phyloP scores from a whole-genome alignment of 2,888 invertebrate species.

The Patella ulyssiponensis region DNA sequence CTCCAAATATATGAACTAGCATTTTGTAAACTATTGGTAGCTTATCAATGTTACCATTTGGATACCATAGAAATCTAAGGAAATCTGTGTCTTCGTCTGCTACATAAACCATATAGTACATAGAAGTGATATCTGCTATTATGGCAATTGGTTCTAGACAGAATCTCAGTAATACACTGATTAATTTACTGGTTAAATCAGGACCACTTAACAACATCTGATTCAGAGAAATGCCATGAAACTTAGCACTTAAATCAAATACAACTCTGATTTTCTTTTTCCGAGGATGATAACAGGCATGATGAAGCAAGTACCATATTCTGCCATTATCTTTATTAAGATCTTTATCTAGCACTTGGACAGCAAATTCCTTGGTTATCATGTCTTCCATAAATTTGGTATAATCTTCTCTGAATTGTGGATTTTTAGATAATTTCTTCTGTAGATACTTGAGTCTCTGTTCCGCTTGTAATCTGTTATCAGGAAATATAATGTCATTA shows the following conservation, averaged over 20 bases:
- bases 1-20: neutral
- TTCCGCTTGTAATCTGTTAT: neutral
- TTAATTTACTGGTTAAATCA: constrained; percentile 5
- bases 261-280: neutral
- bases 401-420: constrained; percentile 11
- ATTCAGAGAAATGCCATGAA: neutral
- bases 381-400: constrained; percentile 31
- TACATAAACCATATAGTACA: neutral
- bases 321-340: constrained; percentile 12
- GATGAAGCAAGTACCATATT: neutral
- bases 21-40: neutral
- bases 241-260: neutral
- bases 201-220: neutral
- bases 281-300: neutral
- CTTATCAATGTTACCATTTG: neutral
- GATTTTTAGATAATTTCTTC: neutral
- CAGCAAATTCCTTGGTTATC: constrained; percentile 25
- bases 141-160: neutral
- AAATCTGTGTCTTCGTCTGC: neutral
- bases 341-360: constrained; percentile 16
- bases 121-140: neutral
- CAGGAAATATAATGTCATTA: neutral
- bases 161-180: neutral
- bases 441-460: neutral
- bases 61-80: neutral